These are phyloP conservation scores for Cerastis leucographa DNA, from an alignment of 2,888 invertebrate species.

Conservation along the genomic window DNA sequence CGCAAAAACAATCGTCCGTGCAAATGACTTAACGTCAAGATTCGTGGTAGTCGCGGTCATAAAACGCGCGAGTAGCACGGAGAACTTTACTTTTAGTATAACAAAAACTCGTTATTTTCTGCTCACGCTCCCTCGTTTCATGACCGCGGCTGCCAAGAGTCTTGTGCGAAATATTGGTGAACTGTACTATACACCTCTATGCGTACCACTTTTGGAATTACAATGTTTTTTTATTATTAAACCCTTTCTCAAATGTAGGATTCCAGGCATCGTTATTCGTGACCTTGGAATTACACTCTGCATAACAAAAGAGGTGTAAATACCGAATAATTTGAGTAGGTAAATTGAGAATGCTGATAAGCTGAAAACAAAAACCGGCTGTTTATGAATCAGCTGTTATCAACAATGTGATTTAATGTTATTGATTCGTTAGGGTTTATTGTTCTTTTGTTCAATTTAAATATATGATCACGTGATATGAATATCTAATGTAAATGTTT, in stretches of 20 bases:
- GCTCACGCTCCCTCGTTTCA: not conserved
- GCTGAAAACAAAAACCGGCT: conserved; percentile 39
- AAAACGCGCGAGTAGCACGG: not conserved
- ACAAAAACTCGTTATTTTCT: not conserved
- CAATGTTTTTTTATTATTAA: no score
- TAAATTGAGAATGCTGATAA: conserved; percentile 35
- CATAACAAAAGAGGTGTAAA: conserved; percentile 40
- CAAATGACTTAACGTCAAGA: not conserved
- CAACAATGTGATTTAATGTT: conserved; percentile 20
- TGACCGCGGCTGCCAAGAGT: not conserved
- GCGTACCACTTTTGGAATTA: no score
- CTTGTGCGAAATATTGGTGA: not conserved
- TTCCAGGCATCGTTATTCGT: not conserved
- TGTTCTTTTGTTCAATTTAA: conserved; percentile 9
- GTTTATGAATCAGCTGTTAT: conserved; percentile 53
- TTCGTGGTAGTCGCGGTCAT: not conserved
- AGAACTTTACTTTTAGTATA: not conserved
- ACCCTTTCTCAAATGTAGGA: not conserved
- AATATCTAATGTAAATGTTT: not conserved
- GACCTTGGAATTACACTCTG: conserved; percentile 36
- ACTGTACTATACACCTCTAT: not conserved
- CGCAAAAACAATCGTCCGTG: not conserved
- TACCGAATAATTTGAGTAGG: conserved; percentile 43
- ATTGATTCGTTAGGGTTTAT: conserved; percentile 19
- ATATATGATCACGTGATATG: conserved; percentile 7